Evolutionary conservation across 1,140 invertebrate genomes (phyloP).

Genomic region (Scylla paramamosain): DNA sequence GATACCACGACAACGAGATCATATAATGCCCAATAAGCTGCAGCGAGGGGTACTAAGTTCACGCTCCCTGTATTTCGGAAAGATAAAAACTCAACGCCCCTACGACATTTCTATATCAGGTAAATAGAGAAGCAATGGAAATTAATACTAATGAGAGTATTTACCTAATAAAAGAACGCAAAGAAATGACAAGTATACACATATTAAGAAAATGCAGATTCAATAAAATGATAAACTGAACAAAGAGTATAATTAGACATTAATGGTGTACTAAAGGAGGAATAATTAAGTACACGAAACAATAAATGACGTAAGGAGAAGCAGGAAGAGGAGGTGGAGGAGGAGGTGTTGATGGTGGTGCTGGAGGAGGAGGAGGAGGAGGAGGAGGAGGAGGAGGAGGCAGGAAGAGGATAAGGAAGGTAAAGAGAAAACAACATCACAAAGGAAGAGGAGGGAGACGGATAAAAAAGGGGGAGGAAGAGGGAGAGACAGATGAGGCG

Average conservation of each 20-base stretch:
- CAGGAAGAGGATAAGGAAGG: background rate
- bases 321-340: background rate
- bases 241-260: background rate
- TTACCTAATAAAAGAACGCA: no score
- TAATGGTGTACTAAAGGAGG: background rate
- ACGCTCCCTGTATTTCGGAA: no score
- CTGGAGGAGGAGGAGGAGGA: background rate
- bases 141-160: no score
- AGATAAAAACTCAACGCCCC: no score
- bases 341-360: background rate
- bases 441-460: no score
- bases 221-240: background rate
- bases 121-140: no score
- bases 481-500: slow-evolving; percentile 26
- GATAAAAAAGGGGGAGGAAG: background rate
- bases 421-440: background rate
- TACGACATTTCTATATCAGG: no score
- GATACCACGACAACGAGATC: no score
- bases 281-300: background rate
- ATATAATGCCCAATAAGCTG: no score
- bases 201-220: no score
- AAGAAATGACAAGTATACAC: no score
- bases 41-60: no score
- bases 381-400: background rate
- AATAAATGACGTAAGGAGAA: background rate